phyloP scores from a whole-genome alignment of 2,113 vertebrate genomes.

The Platysternon megacephalum region DNA sequence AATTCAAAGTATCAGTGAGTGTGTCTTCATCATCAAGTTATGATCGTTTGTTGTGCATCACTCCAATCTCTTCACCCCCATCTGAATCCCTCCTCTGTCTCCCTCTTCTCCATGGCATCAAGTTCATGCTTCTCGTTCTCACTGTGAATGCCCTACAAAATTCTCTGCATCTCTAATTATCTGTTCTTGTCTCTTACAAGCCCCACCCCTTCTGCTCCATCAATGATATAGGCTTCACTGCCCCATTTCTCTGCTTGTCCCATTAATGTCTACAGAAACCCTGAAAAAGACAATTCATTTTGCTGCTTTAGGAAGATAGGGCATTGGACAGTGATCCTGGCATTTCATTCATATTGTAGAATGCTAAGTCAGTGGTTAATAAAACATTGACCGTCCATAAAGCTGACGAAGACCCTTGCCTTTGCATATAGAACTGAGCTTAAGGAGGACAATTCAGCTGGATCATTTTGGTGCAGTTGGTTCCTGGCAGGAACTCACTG shows the following conservation, averaged over 20 bases:
- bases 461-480: not conserved
- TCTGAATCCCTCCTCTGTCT: not conserved
- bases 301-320: not conserved
- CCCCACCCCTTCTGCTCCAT: not conserved
- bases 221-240: not conserved
- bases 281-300: not conserved
- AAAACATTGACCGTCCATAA: slow-evolving; percentile 5
- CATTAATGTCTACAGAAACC: not conserved
- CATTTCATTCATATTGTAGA: not conserved
- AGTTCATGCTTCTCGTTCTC: not conserved
- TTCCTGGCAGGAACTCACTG: not conserved
- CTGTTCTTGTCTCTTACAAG: not conserved
- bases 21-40: not conserved
- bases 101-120: accelerated
- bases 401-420: not conserved
- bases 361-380: slow-evolving; percentile 13
- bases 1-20: not conserved
- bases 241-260: not conserved
- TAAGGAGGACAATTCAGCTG: not conserved
- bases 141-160: not conserved
- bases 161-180: not conserved
- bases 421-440: not conserved
- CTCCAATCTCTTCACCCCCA: not conserved
- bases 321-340: not conserved
- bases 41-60: not conserved